These are phyloP conservation scores for Coleophora flavipennella DNA, from an alignment of 2,888 invertebrate genomes.

Conservation along the genomic window DNA sequence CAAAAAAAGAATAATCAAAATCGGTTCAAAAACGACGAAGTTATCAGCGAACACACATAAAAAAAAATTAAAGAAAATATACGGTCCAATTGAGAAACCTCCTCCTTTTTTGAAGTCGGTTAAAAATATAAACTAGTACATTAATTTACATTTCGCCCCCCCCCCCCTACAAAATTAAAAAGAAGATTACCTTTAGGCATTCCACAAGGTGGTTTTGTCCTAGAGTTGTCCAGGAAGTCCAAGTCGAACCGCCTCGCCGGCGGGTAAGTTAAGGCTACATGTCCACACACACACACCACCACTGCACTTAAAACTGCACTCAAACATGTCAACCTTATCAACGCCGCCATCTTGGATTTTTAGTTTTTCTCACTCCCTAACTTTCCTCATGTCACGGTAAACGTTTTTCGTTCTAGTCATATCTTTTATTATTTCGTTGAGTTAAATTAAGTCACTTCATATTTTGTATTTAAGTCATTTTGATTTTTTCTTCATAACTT, in stretches of 20 bases:
- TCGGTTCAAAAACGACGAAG: too few species aligned
- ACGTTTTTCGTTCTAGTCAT: not conserved
- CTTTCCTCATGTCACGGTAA: not conserved
- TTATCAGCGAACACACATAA: too few species aligned
- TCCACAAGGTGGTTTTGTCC: conserved; percentile 93
- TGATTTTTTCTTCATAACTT: not conserved
- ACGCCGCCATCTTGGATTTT: conserved; percentile 33
- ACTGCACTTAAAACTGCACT: conserved; percentile 33
- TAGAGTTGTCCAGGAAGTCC: conserved; percentile 92
- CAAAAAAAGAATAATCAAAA: too few species aligned
- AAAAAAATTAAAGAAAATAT: too few species aligned
- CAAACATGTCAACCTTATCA: conserved; percentile 30
- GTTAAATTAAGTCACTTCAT: not conserved
- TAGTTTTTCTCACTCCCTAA: not conserved
- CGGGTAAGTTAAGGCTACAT: conserved; percentile 92
- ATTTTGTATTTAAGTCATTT: not conserved
- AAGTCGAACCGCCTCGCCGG: conserved; percentile 90
- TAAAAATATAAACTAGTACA: too few species aligned
- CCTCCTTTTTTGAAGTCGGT: too few species aligned
- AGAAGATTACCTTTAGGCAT: conserved; percentile 89
- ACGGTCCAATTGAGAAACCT: too few species aligned
- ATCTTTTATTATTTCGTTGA: conserved; percentile 5
- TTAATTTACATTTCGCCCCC: too few species aligned
- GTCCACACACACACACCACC: conserved; percentile 52
- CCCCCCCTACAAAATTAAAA: not conserved